Percentiles rank a stretch among this genome's conserved stretches.
phyloP scores from a whole-genome alignment of 1,140 invertebrate species.

The Drosophila simulans region DNA sequence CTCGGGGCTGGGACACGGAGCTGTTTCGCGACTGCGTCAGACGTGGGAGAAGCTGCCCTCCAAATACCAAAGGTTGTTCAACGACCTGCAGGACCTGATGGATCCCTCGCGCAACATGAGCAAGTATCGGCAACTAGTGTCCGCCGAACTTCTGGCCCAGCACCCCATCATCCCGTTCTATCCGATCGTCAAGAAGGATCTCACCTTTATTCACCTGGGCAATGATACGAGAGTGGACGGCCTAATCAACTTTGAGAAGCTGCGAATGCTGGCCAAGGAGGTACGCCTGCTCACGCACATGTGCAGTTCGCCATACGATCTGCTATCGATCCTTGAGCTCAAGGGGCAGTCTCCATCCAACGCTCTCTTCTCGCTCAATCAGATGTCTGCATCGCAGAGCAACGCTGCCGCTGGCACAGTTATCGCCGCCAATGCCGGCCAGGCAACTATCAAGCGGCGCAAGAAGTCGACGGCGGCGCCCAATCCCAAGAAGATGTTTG shows the following conservation, averaged over 20 bases:
- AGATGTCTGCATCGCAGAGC: constrained; percentile 89
- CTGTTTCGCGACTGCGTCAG: constrained; percentile 94
- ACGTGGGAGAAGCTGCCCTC: constrained; percentile 99
- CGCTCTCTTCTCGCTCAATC: constrained; percentile 95
- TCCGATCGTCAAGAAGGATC: constrained; percentile 98
- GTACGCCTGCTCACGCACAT: constrained; percentile 96
- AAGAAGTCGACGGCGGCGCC: constrained; percentile 96
- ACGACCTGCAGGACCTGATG: constrained; percentile 97
- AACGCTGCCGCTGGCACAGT: constrained; percentile 68
- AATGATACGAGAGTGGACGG: constrained; percentile 97
- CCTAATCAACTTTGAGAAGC: constrained; percentile 99
- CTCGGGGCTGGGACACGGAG: constrained; percentile 97
- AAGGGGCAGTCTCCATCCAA: constrained; percentile 94
- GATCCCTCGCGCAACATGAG: constrained; percentile 99
- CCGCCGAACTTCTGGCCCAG: constrained; percentile 92
- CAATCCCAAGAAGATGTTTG: constrained; percentile 99
- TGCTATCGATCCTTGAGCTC: constrained; percentile 93
- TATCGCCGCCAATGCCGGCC: constrained; percentile 85
- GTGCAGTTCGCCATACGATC: constrained; percentile 97
- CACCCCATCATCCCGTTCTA: constrained; percentile 98
- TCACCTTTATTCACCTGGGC: constrained; percentile 98
- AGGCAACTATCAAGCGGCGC: constrained; percentile 94
- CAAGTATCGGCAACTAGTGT: constrained; percentile 97
- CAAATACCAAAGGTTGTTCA: constrained; percentile 97
- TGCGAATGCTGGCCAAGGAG: constrained; percentile 99